Evolutionary conservation across 2,113 vertebrate species (phyloP).

Genomic region (Camelus bactrianus): DNA sequence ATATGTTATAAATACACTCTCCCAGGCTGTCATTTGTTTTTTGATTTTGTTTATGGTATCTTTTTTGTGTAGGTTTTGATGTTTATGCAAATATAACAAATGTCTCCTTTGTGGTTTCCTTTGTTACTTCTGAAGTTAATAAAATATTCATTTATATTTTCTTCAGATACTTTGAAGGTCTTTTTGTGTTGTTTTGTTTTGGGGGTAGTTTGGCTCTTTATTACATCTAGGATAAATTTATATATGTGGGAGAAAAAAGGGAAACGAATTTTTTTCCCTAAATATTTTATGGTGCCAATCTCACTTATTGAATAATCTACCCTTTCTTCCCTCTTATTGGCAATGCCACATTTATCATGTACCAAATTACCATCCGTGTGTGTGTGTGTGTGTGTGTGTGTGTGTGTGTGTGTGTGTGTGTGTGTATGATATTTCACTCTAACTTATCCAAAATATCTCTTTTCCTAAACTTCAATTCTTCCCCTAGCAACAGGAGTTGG

Average conservation of each 20-base stretch:
- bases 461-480: constrained; percentile 5
- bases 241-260: background rate
- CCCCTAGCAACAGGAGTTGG: background rate
- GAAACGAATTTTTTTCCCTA: background rate
- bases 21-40: constrained; percentile 1
- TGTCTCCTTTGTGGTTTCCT: constrained; percentile 21
- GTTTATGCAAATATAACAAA: constrained; percentile 46
- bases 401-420: background rate
- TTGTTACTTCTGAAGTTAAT: constrained; percentile 60
- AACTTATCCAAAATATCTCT: constrained; percentile 44
- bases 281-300: background rate
- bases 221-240: constrained; percentile 54
- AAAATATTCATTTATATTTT: constrained; percentile 41
- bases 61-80: constrained; percentile 36
- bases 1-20: background rate
- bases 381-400: background rate
- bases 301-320: constrained; percentile 38
- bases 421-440: background rate
- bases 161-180: constrained; percentile 44
- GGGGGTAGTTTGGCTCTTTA: constrained; percentile 5
- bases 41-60: constrained; percentile 3
- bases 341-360: constrained; percentile 2
- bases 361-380: background rate
- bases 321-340: background rate
- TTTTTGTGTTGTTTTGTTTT: background rate